Evolutionary conservation across 2,888 invertebrate species (phyloP), one percentile per base, ranked within the genome.

Genomic region (Temnothorax rugatulus): DNA sequence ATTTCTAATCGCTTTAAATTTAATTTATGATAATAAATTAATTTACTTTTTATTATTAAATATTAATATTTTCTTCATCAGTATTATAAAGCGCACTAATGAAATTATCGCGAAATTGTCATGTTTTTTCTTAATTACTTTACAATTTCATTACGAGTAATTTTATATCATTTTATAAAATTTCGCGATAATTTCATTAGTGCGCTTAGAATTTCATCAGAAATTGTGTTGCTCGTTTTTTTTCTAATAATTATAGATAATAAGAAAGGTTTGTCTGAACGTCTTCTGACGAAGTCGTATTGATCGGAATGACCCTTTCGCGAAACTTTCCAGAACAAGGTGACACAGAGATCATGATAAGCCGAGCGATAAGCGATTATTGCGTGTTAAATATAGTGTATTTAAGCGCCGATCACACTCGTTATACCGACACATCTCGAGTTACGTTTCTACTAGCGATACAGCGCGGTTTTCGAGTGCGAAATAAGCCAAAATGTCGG

Each of bases 361-460:
- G 79, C 5, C 5, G 41, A 9, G 69, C 57, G 90, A 91, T 91
- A 90, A 89, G 85, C 15, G 34, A 41, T 50, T 25, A 54, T 21
- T 21, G 9, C n/a, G 8, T 15, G 29, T 29, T 29, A 29, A 29
- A 29, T 3, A 29, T 29, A 29, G 3, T 29, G 47, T 90, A 91
- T 90, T 89, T 89, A 87, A 90, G 44, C 15, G n/a, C 74, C 25
- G 4, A n/a, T 38, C 38, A 18, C 21, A 18, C 21, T 7, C 13
- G 38, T 13, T 47, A 25, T 4, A 11, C 11, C 25, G 18, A 59
- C 64, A 87, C 50, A 81, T 1, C 15, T 59, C 66, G 54, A 71
- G 57, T 57, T 13, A 4, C 34, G 18, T 38, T 44, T 38, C 18
- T 57, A 4, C 15, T 29, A 15, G n/a, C 66, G 9, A 52, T 3